Evolutionary conservation across 2,888 invertebrate genomes (phyloP), one percentile per base, ranked within the genome.

Genomic region (Muscina levida): DNA sequence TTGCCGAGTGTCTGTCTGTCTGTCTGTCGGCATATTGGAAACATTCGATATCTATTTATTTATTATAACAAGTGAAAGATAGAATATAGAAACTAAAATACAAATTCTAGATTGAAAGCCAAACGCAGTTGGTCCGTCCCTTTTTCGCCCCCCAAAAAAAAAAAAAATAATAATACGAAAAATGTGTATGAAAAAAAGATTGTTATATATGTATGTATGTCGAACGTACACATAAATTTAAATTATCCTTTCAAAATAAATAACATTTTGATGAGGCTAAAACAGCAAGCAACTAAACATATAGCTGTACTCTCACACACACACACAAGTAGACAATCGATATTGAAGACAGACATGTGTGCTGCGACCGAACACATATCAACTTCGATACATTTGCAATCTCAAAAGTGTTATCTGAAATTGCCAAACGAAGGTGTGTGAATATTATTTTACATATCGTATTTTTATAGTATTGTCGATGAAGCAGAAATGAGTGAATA

Each of bases 201-300:
- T 31, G 31, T 31, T 31, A 59, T 8, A 11, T 48, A 37, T 13
- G 67, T 19, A 59, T n/a, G n/a, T n/a, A n/a, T n/a, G n/a, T n/a
- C n/a, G n/a, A n/a, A n/a, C n/a, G n/a, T 53, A 51, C 15, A 39
- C 44, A 72, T 56, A 66, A 56, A 71, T 80, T 76, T 76, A 65
- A 79, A 72, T 79, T 79, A 77, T 77, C 17, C 65, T 73, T 70
- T 77, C 77, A 66, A 68, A 68, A 65, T 71, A 71, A 67, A 79
- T 72, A 75, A 62, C 71, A 59, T 62, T 76, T 72, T 76, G 53
- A 68, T 75, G 44, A 68, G 51, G 56, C 59, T 71, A 70, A 51
- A 67, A 62, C 59, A 31, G 1, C 31, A 59, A 42, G 51, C 19
- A 65, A 15, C 53, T 37, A 51, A 10, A 37, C 26, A 11, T 24